Percentiles rank a stretch among this genome's conserved stretches.
Conservation (phyloP, 2,797 vertebrate species). For the Channallabes apus region DNA sequence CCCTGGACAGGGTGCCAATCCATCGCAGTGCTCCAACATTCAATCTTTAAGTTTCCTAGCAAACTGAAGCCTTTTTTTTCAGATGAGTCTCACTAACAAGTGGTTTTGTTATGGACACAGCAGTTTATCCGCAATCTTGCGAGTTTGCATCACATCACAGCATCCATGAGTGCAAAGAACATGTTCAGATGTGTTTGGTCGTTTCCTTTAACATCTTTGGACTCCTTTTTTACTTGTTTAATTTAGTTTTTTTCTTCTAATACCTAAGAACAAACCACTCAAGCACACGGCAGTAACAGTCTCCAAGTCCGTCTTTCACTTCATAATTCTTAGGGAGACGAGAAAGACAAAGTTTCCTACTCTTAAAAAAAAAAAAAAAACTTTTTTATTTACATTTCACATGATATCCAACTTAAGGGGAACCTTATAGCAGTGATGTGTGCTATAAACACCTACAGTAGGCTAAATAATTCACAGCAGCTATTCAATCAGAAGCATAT, state of each 20-base stretch:
- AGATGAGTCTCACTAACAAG: too few species aligned
- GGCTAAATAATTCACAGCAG: constrained; percentile 72
- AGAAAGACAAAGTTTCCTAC: background rate
- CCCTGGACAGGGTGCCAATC: too few species aligned
- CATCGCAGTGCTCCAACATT: too few species aligned
- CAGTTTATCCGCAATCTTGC: too few species aligned
- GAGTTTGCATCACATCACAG: too few species aligned
- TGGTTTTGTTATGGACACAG: too few species aligned
- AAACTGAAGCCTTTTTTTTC: too few species aligned
- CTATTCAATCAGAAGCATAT: constrained; percentile 69
- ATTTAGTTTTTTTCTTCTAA: background rate
- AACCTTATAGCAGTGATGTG: constrained; percentile 62
- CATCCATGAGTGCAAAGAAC: too few species aligned
- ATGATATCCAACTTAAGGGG: constrained; percentile 44
- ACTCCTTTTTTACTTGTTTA: background rate
- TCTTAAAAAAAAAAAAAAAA: background rate
- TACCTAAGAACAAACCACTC: background rate
- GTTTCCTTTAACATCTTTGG: background rate
- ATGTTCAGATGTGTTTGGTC: background rate
- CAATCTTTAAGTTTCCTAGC: too few species aligned
- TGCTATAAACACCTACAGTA: constrained; percentile 60
- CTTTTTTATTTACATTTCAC: background rate
- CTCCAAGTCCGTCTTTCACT: background rate
- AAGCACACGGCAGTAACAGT: background rate
- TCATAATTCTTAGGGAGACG: background rate